Evolutionary conservation across 1,140 invertebrate species (phyloP).

Genomic region (Eriosoma lanigerum): DNA sequence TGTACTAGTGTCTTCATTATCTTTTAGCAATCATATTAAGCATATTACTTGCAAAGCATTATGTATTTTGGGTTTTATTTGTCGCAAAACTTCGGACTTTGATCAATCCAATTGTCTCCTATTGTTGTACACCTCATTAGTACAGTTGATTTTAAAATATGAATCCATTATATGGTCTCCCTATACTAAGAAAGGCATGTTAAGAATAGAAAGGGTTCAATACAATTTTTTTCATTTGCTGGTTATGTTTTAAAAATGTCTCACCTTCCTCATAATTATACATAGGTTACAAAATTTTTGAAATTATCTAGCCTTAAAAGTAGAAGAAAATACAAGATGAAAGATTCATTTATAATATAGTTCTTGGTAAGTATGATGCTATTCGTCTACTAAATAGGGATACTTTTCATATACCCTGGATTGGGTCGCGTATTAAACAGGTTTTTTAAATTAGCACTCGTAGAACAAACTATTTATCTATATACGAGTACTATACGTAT

Average conservation of each 20-base stretch:
- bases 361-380: too few species aligned
- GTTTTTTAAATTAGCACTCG: too few species aligned
- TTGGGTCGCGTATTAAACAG: too few species aligned
- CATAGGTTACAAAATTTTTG: neutral
- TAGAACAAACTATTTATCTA: too few species aligned
- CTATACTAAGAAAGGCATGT: neutral
- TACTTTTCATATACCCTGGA: too few species aligned
- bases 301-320: too few species aligned
- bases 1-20: neutral
- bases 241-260: neutral
- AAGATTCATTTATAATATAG: too few species aligned
- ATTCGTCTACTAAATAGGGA: too few species aligned
- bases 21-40: neutral
- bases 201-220: slow-evolving; percentile 8
- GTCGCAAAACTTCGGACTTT: neutral
- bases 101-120: neutral
- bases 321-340: too few species aligned
- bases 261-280: neutral
- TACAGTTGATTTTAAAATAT: slow-evolving; percentile 1
- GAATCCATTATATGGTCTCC: neutral
- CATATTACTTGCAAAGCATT: neutral
- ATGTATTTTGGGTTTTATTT: neutral
- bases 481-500: too few species aligned
- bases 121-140: neutral
- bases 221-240: neutral